Evolutionary conservation across 1,140 invertebrate species (phyloP).

Genomic region (Orchestia grillus): DNA sequence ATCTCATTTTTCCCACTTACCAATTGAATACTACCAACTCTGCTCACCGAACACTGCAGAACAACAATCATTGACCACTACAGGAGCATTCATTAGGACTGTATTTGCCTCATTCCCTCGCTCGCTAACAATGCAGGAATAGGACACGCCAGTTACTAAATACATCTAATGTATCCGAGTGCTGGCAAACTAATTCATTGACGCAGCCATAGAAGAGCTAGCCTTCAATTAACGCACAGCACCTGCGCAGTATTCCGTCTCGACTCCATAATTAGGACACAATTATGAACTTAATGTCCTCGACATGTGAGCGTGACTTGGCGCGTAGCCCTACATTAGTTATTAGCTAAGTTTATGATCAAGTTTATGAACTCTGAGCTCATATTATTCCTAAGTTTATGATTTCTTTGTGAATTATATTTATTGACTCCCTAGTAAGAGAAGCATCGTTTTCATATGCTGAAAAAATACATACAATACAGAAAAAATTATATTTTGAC

Average conservation of each 20-base stretch:
- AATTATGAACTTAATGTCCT: neutral
- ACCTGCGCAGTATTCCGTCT: neutral
- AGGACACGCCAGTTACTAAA: neutral
- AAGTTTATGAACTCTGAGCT: neutral
- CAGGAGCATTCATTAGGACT: neutral
- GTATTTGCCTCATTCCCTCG: neutral
- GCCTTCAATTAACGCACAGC: neutral
- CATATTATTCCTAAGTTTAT: neutral
- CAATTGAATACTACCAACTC: neutral
- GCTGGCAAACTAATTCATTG: neutral
- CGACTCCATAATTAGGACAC: neutral
- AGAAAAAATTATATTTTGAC: neutral
- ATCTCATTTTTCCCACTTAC: neutral
- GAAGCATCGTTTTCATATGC: neutral
- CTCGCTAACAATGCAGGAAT: neutral
- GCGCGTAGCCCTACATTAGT: neutral
- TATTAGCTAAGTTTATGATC: neutral
- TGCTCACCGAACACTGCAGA: neutral
- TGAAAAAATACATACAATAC: neutral
- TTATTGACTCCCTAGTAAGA: neutral
- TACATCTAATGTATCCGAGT: neutral
- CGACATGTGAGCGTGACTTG: neutral
- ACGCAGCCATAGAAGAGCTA: neutral
- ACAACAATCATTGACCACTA: neutral
- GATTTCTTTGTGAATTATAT: neutral